Conservation (phyloP, 1,140 invertebrate species). For the Scaptodrosophila lebanonensis region DNA sequence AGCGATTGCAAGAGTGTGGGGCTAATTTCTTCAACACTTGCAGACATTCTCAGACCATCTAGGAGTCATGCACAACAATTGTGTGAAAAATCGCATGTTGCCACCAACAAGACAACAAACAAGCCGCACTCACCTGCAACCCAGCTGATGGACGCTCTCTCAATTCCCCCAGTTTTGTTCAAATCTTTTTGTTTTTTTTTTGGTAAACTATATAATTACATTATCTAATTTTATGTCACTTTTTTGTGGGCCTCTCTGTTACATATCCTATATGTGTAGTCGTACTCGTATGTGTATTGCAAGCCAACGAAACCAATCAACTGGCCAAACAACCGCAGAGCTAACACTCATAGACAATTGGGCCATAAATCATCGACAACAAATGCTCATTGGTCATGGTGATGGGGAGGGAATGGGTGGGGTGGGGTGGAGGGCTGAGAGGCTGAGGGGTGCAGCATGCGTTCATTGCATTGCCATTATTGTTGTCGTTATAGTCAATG, state of each 20-base stretch:
- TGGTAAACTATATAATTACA: slow-evolving; percentile 62
- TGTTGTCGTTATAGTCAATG: slow-evolving; percentile 74
- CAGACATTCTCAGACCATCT: slow-evolving; percentile 26
- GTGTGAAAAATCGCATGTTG: slow-evolving; percentile 59
- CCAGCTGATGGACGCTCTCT: too few relatives aligned
- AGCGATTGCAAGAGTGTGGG: too few relatives aligned
- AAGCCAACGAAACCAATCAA: slow-evolving; percentile 11
- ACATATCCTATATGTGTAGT: too few relatives aligned
- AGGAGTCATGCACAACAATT: slow-evolving; percentile 33
- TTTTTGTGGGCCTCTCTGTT: background rate
- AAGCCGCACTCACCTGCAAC: background rate
- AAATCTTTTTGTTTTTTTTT: too few relatives aligned
- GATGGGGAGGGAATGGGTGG: background rate
- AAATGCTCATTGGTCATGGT: slow-evolving; percentile 31
- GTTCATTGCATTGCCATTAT: slow-evolving; percentile 50
- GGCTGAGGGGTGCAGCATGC: too few relatives aligned
- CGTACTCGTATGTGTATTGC: slow-evolving; percentile 28
- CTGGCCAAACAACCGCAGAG: slow-evolving; percentile 27
- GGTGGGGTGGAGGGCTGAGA: background rate
- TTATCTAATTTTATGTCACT: slow-evolving; percentile 37
- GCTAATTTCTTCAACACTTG: background rate
- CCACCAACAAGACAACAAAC: slow-evolving; percentile 9
- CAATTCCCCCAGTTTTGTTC: too few relatives aligned
- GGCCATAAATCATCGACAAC: slow-evolving; percentile 62
- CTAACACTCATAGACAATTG: slow-evolving; percentile 54